Conservation (phyloP, 2,113 vertebrate species). For the Halcyon senegalensis region DNA sequence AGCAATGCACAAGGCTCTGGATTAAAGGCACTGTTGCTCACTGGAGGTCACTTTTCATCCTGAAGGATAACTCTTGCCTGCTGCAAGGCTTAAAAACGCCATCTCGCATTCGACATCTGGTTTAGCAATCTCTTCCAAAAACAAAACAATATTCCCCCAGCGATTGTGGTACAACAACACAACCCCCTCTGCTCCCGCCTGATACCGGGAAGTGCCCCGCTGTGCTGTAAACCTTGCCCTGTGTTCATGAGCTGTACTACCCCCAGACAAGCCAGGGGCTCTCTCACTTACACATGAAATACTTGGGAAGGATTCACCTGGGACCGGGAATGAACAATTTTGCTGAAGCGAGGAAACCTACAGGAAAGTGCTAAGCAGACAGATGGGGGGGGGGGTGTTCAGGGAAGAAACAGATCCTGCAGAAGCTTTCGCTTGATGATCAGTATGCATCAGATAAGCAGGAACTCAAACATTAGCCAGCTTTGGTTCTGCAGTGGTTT, state of each 20-base stretch:
- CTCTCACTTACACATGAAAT: background rate
- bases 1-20: background rate
- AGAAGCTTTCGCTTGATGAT: background rate
- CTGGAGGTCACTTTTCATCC: slow-evolving; percentile 47
- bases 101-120: slow-evolving; percentile 73
- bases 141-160: slow-evolving; percentile 77
- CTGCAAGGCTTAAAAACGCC: slow-evolving; percentile 41
- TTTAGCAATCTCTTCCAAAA: slow-evolving; percentile 74
- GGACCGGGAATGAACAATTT: background rate
- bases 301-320: background rate
- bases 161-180: slow-evolving; percentile 48
- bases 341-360: background rate
- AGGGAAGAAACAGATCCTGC: background rate
- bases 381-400: background rate
- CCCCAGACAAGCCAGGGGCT: slow-evolving; percentile 31
- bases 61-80: slow-evolving; percentile 39
- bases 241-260: background rate
- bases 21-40: slow-evolving; percentile 21
- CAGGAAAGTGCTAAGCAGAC: background rate
- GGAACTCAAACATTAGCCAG: background rate
- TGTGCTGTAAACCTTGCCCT: slow-evolving; percentile 25
- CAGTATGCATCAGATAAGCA: background rate
- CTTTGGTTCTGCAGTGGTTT: background rate
- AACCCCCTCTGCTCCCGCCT: slow-evolving; percentile 29
- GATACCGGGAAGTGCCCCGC: slow-evolving; percentile 49